Evolutionary conservation across 2,113 vertebrate genomes (phyloP), one percentile per base, ranked within the genome.

Genomic region (Furnarius figulus): DNA sequence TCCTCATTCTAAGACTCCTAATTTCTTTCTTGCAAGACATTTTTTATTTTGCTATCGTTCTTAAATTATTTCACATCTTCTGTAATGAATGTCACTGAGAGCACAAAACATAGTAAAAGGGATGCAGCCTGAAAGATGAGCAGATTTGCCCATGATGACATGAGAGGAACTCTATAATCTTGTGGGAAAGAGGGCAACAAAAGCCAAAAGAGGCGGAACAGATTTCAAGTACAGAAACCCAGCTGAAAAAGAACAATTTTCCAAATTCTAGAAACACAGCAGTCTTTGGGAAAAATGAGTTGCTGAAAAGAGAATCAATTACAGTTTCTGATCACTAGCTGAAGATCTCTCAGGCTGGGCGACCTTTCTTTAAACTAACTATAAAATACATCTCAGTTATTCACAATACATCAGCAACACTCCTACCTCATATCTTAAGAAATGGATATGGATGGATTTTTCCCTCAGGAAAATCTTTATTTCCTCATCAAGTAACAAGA

Each of bases 391-490:
- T 25, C 42, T 76, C 59, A 47, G 42, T 52, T 44, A 63, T 81
- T 90, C 42, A 89, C 49, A 87, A 67, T 7, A 44, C 20, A 84
- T 63, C 81, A 90, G 61, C 76, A 91, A 74, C 30, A 46, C 33
- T 81, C 30, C 65, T 79, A 12, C 33, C 70, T 74, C 40, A 59
- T 33, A 47, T 1, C 47, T 53, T 74, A 93, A 87, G 52, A 52
- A 88, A 90, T 85, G 10, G 89, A 91, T 65, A 90, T 0, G 0
- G 66, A 85, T 87, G 63, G 70, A 68, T 85, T 92, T 90, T 96
- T 92, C 96, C 70, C 87, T 61, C 27, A 79, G 59, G 49, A 96
- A 96, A 74, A 87, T 77, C 82, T 86, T 91, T 91, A 91, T 93
- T 92, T 94, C 33, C 82, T 96, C 78, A 94, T 50, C 77, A 88